A percentile compares a stretch with the other conserved stretches of the same genome.
Conservation (phyloP, 2,888 invertebrate genomes). For the Drosophila diplacantha region DNA sequence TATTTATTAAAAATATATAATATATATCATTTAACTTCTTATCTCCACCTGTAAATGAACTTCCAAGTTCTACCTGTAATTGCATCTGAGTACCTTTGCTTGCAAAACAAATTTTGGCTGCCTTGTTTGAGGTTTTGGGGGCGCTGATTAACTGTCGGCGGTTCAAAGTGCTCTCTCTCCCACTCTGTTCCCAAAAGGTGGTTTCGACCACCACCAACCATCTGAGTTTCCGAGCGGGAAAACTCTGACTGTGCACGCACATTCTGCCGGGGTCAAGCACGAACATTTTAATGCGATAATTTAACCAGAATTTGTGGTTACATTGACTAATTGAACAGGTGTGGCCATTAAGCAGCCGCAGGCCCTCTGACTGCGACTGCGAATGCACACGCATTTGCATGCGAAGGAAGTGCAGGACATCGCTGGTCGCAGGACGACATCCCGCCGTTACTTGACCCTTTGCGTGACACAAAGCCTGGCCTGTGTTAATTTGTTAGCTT, state of each 20-base stretch:
- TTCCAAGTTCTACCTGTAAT: background rate
- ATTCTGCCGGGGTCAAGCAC: conserved; percentile 74
- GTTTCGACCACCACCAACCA: background rate
- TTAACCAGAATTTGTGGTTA: conserved; percentile 77
- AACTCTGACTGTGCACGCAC: conserved; percentile 57
- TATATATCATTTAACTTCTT: background rate
- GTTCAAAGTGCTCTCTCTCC: conserved; percentile 57
- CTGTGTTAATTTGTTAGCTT: conserved; percentile 77
- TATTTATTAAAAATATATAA: background rate
- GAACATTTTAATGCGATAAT: conserved; percentile 77
- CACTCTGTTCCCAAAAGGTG: background rate
- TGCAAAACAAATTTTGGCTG: background rate
- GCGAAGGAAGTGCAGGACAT: conserved; percentile 28
- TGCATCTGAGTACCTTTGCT: background rate
- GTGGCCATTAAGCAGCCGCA: conserved; percentile 74
- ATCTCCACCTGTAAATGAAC: background rate
- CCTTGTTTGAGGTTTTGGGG: conserved; percentile 43
- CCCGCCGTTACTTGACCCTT: conserved; percentile 48
- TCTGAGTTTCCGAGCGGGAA: conserved; percentile 23
- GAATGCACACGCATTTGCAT: conserved; percentile 39
- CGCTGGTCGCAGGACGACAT: conserved; percentile 34
- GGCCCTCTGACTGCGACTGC: conserved; percentile 51
- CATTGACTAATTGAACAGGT: conserved; percentile 78
- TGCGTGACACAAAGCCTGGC: conserved; percentile 63
- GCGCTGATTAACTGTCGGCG: conserved; percentile 71